Percentiles rank a stretch among this genome's conserved stretches.
Conservation (phyloP, 2,888 invertebrate species). For the Stratiomys singularior region DNA sequence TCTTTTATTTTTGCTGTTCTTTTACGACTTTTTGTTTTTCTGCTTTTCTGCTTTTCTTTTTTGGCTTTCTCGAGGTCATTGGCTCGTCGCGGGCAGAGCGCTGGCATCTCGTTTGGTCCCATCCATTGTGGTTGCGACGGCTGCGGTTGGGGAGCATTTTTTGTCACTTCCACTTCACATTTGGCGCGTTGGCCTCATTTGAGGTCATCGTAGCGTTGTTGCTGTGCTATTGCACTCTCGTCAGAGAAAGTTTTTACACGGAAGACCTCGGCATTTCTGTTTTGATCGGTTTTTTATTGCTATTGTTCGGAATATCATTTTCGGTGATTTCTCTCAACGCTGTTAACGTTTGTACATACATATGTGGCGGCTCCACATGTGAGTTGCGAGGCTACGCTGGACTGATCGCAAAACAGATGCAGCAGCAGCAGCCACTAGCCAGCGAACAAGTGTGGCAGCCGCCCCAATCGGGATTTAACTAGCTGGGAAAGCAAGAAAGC, state of each 20-base stretch:
- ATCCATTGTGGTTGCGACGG: background rate
- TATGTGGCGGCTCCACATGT: background rate
- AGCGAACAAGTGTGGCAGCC: background rate
- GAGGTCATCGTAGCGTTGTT: constrained; percentile 45
- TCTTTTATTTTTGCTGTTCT: constrained; percentile 13
- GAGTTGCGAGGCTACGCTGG: background rate
- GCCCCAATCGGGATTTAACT: too few relatives aligned
- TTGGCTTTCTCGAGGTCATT: constrained; percentile 33
- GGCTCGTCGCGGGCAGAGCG: constrained; percentile 12
- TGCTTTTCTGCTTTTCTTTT: constrained; percentile 35
- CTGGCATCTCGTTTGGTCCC: constrained; percentile 13
- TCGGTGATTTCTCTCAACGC: constrained; percentile 33
- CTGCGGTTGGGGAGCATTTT: constrained; percentile 16
- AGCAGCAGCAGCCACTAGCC: background rate
- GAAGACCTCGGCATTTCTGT: constrained; percentile 35
- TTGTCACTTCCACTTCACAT: constrained; percentile 36
- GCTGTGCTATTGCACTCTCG: constrained; percentile 33
- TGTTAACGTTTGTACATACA: background rate
- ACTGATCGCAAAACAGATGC: background rate
- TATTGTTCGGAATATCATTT: constrained; percentile 31
- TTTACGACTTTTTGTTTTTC: constrained; percentile 14
- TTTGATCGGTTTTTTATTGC: constrained; percentile 33
- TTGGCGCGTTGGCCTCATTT: constrained; percentile 48
- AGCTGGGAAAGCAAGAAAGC: too few relatives aligned
- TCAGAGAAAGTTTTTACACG: constrained; percentile 38